Evolutionary conservation across 2,888 invertebrate genomes (phyloP), one percentile per base, ranked within the genome.

Genomic region (Sminthurinus aureus): DNA sequence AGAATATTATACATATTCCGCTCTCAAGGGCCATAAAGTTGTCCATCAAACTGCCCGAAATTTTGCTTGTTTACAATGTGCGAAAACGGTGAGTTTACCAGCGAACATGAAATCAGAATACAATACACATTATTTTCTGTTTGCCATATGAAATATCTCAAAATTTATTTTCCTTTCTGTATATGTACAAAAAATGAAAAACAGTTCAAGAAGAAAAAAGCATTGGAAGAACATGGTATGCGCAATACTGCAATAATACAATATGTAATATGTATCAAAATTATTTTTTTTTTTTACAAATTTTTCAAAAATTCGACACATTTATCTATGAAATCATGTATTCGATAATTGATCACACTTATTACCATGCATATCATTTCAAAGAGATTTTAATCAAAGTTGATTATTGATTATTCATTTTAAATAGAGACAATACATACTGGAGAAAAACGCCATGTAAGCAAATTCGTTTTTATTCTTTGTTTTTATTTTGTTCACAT

Each of bases 1-100:
- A 79, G 87, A 88, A 73, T 88, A 86, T 80, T 88, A 87, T 82
- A 88, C 88, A 0, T 87, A 87, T 71, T 87, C 87, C 0, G 88
- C 88, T 50, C 85, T 88, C 2, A 88, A 88, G 67, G 86, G 87
- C 20, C 88, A 88, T 71, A 86, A 86, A 83, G 86, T 87, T 2
- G 88, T 87, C 52, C 88, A 88, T 74, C 88, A 87, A 81, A 87
- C 87, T 0, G 85, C 85, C 15, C 66, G 88, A 64, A 84, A 88
- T 75, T 87, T 87, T 69, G 80, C 86, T 0, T 88, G 88, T 71
- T 83, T 84, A 6, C 84, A 83, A 18, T 88, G 88, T 82, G 87
- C 87, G 6, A 88, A 88, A 74, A 86, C 86, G 15, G 64, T 64
- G 13, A 13, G 64, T 64, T 64, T 13, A 64, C 1, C 13, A 64